Conservation (phyloP, 2,797 vertebrate species). For the Microcaecilia unicolor region DNA sequence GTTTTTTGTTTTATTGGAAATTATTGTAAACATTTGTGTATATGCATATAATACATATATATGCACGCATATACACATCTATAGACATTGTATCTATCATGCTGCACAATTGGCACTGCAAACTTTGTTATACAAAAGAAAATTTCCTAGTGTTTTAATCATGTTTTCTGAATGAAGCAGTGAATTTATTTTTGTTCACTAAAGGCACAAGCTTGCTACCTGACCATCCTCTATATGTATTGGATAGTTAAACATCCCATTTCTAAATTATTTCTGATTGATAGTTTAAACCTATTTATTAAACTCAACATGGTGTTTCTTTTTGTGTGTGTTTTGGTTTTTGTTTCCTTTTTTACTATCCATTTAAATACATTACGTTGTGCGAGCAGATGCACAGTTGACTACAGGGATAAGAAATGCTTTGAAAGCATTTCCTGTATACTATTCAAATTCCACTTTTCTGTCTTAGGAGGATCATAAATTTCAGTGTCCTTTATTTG, state of each 20-base stretch:
- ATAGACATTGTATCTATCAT: slow-evolving; percentile 58
- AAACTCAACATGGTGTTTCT: slow-evolving; percentile 43
- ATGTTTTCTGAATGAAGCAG: slow-evolving; percentile 49
- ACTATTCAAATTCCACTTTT: slow-evolving; percentile 57
- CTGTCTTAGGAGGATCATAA: slow-evolving; percentile 58
- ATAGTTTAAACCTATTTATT: slow-evolving; percentile 43
- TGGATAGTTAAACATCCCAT: slow-evolving; percentile 40
- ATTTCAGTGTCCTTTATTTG: slow-evolving; percentile 58
- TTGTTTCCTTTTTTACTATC: too few species aligned
- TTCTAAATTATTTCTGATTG: slow-evolving; percentile 49
- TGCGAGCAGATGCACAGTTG: slow-evolving; percentile 58
- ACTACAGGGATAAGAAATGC: slow-evolving; percentile 48
- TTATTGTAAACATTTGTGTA: too few species aligned
- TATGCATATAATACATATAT: too few species aligned
- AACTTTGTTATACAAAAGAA: slow-evolving; percentile 59
- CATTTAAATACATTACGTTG: slow-evolving; percentile 49
- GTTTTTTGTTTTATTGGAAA: slow-evolving; percentile 58
- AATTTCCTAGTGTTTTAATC: slow-evolving; percentile 55
- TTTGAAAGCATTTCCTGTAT: slow-evolving; percentile 57
- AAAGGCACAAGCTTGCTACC: slow-evolving; percentile 43
- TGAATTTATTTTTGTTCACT: slow-evolving; percentile 43
- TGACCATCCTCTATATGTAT: slow-evolving; percentile 34
- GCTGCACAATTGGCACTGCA: slow-evolving; percentile 63
- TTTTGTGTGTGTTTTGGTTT: too few species aligned
- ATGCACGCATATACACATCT: too few species aligned